These are phyloP conservation scores for Hycleus cichorii DNA, from an alignment of 1,140 invertebrate genomes.

Conservation along the genomic window DNA sequence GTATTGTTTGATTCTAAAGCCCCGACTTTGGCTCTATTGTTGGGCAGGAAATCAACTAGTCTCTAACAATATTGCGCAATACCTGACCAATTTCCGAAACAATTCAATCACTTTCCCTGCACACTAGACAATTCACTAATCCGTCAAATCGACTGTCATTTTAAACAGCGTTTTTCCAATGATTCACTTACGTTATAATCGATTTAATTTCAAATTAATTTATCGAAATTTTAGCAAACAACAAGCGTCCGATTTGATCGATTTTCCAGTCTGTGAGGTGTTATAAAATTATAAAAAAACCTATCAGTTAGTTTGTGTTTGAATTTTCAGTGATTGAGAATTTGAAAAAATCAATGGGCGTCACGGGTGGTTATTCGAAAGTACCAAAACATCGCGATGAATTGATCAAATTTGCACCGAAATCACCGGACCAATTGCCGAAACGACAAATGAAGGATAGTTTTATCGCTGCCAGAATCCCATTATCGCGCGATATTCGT, in stretches of 20 bases:
- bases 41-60: too few species aligned
- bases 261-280: too few species aligned
- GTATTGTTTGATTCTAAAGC: too few species aligned
- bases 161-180: too few species aligned
- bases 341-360: slow-evolving; percentile 27
- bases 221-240: too few species aligned
- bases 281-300: not conserved
- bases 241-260: too few species aligned
- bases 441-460: slow-evolving; percentile 56
- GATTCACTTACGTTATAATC: too few species aligned
- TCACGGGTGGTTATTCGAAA: slow-evolving; percentile 25
- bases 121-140: too few species aligned
- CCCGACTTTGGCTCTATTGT: too few species aligned
- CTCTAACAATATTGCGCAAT: too few species aligned
- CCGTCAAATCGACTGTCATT: too few species aligned
- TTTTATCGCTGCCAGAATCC: slow-evolving; percentile 59
- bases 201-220: too few species aligned
- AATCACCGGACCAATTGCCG: slow-evolving; percentile 40
- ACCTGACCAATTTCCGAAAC: not conserved
- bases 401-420: slow-evolving; percentile 25
- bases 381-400: slow-evolving; percentile 17
- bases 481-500: slow-evolving; percentile 50
- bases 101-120: not conserved
- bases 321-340: slow-evolving; percentile 23
- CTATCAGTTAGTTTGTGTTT: not conserved